A percentile compares a stretch with the other conserved stretches of the same genome.
Conservation (phyloP, 2,888 invertebrate species). For the Hemistola chrysoprasaria region DNA sequence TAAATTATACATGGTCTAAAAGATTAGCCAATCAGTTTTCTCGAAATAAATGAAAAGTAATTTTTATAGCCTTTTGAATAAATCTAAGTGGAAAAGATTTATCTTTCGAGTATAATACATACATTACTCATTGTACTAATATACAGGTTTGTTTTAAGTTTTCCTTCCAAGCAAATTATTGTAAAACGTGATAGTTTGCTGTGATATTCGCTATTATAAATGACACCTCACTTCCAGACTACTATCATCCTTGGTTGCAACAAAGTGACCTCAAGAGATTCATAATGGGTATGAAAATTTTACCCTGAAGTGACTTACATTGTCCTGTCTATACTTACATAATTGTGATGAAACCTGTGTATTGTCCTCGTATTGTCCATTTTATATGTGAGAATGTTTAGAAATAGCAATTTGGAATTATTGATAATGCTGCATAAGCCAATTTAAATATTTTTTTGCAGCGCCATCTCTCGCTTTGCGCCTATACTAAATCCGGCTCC, state of each 20-base stretch:
- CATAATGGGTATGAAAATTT: conserved; percentile 64
- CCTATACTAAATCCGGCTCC: conserved; percentile 13
- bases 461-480: conserved; percentile 35
- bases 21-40: too few relatives aligned
- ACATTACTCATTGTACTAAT: too few relatives aligned
- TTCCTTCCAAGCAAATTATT: too few relatives aligned
- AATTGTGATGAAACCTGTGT: conserved; percentile 9
- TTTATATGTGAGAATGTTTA: conserved; percentile 10
- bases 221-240: conserved; percentile 53
- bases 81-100: too few relatives aligned
- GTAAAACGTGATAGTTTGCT: too few relatives aligned
- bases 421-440: not conserved
- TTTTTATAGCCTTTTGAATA: too few relatives aligned
- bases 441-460: conserved; percentile 10
- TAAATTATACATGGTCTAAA: too few relatives aligned
- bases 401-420: too few relatives aligned
- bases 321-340: conserved; percentile 11
- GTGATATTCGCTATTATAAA: not conserved
- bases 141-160: too few relatives aligned
- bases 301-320: conserved; percentile 11
- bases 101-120: too few relatives aligned
- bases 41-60: too few relatives aligned
- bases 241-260: conserved; percentile 54
- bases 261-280: conserved; percentile 58
- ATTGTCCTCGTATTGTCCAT: conserved; percentile 15